Conservation (phyloP, 2,797 vertebrate species). For the Pantherophis alleghaniensis region DNA sequence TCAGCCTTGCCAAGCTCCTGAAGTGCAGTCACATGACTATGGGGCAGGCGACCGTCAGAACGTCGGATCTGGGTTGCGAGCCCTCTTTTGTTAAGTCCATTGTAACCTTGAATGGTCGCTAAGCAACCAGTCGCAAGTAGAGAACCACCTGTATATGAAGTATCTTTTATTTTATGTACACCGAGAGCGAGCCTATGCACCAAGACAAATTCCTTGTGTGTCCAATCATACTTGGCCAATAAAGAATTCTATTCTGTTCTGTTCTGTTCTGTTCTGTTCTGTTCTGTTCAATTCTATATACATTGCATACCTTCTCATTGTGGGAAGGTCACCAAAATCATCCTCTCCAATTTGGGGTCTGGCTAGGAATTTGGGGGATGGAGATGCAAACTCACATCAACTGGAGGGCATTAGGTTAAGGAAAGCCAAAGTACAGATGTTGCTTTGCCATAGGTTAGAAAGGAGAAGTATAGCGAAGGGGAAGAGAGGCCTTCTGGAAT, state of each 20-base stretch:
- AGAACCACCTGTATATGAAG: background rate
- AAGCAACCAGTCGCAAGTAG: background rate
- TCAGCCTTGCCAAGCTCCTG: background rate
- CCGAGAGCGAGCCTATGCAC: too few species aligned
- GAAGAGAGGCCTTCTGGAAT: background rate
- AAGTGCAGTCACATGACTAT: too few species aligned
- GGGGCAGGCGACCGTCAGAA: background rate
- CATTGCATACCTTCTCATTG: background rate
- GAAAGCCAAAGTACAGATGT: background rate
- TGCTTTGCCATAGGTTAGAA: background rate
- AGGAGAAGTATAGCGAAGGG: background rate
- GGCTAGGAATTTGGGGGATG: background rate
- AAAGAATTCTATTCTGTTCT: too few species aligned
- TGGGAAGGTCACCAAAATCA: background rate
- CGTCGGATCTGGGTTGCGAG: background rate
- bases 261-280: too few species aligned
- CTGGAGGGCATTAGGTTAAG: background rate
- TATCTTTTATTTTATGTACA: too few species aligned
- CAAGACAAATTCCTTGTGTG: too few species aligned
- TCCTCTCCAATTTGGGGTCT: background rate
- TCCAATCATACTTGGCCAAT: too few species aligned
- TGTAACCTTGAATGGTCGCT: background rate
- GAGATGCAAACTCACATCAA: background rate
- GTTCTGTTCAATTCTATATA: too few species aligned
- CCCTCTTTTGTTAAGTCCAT: too few species aligned